phyloP scores from a whole-genome alignment of 92 coral and sea anemone genomes.

The Phenganax marumi region DNA sequence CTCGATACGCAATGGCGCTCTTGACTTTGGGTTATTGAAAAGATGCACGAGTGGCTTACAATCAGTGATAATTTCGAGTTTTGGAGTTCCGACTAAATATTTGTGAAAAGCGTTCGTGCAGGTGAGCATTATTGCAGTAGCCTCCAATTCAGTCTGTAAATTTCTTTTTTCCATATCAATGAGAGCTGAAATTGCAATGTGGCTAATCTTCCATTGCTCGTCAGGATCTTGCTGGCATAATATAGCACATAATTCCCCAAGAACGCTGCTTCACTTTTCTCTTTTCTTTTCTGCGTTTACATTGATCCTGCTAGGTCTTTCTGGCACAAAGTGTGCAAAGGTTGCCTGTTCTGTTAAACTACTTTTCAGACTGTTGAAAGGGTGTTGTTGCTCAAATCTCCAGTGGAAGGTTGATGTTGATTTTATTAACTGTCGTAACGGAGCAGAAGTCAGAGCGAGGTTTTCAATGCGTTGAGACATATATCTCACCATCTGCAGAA shows the following conservation, averaged over 20 bases:
- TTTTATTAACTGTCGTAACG: conserved; percentile 32
- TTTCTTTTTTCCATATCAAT: background rate
- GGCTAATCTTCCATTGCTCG: too few relatives aligned
- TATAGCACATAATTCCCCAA: background rate
- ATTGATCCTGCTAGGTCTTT: background rate
- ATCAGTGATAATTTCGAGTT: background rate
- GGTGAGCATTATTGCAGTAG: background rate
- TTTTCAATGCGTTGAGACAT: background rate
- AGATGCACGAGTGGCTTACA: background rate
- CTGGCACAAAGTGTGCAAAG: background rate
- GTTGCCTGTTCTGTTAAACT: background rate
- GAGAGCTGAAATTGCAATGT: background rate
- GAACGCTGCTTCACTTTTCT: background rate
- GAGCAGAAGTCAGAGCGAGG: conserved; percentile 9
- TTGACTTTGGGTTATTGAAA: background rate
- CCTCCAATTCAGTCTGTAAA: background rate
- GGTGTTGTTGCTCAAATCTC: background rate
- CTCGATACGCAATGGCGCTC: background rate
- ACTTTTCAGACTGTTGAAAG: background rate
- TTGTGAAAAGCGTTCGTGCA: too few relatives aligned
- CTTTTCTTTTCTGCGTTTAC: background rate
- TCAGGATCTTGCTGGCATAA: too few relatives aligned
- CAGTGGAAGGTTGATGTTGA: conserved; percentile 10
- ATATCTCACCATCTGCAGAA: conserved; percentile 12
- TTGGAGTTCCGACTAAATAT: background rate